phyloP scores from a whole-genome alignment of 2,113 vertebrate genomes.

The Pholis gunnellus region DNA sequence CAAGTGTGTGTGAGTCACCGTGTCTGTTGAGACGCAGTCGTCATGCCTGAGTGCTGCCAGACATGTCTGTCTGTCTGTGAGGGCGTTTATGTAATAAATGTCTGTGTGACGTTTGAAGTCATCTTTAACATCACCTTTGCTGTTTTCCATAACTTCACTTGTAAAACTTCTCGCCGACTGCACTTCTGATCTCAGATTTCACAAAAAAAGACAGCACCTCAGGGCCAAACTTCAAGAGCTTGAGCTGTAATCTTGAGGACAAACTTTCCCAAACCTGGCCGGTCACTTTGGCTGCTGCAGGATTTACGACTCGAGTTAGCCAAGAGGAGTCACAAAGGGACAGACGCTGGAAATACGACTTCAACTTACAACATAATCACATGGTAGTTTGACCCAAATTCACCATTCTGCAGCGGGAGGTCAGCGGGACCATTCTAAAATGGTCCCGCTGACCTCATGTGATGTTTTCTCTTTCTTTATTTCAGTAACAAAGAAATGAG shows the following conservation, averaged over 20 bases:
- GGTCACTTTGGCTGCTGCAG: neutral
- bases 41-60: slow-evolving; percentile 78
- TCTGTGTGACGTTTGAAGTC: slow-evolving; percentile 38
- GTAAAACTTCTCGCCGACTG: slow-evolving; percentile 25
- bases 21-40: slow-evolving; percentile 55
- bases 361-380: slow-evolving; percentile 65
- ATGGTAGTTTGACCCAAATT: slow-evolving; percentile 49
- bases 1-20: slow-evolving; percentile 75
- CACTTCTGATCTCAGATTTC: slow-evolving; percentile 27
- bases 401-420: neutral
- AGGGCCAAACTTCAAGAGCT: neutral
- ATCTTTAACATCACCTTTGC: slow-evolving; percentile 40
- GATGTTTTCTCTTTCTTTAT: slow-evolving; percentile 17
- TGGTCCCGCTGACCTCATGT: slow-evolving; percentile 38
- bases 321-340: slow-evolving; percentile 27
- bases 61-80: slow-evolving; percentile 72
- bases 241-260: slow-evolving; percentile 34
- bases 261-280: slow-evolving; percentile 6
- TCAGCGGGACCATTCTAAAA: no score
- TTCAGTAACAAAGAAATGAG: slow-evolving; percentile 10
- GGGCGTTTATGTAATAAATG: slow-evolving; percentile 32
- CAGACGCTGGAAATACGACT: slow-evolving; percentile 35
- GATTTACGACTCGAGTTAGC: slow-evolving; percentile 34
- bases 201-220: slow-evolving; percentile 22
- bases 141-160: slow-evolving; percentile 30